phyloP scores from a whole-genome alignment of 2,797 vertebrate species.

The Crocodylus rhombifer region DNA sequence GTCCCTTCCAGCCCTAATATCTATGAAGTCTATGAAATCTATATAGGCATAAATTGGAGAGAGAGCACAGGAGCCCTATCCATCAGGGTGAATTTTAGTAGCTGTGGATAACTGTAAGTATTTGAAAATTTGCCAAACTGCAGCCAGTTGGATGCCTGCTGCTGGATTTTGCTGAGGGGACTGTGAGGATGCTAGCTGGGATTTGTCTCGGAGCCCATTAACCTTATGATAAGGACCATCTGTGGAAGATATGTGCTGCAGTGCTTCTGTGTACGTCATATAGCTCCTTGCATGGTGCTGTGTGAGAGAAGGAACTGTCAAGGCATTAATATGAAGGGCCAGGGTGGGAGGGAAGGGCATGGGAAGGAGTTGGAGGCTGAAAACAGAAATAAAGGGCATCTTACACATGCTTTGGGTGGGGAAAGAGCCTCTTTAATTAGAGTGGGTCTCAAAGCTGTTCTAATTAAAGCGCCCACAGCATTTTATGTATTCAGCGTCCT shows the following conservation, averaged over 20 bases:
- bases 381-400: no score
- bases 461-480: no score
- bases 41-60: rapidly evolving
- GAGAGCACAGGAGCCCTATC: neutral
- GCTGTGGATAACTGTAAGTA: neutral
- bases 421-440: no score
- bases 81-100: neutral
- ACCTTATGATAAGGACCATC: neutral
- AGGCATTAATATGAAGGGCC: neutral
- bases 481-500: no score
- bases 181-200: neutral
- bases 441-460: no score
- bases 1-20: no score
- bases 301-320: neutral
- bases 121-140: neutral
- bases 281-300: rapidly evolving
- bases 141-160: neutral
- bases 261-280: neutral
- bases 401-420: no score
- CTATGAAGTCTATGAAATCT: neutral
- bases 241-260: rapidly evolving
- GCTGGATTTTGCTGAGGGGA: neutral
- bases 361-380: neutral
- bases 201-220: neutral
- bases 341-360: no score